Evolutionary conservation across 2,888 invertebrate species (phyloP), one percentile per base, ranked within the genome.

Genomic region (Volucella inflata): DNA sequence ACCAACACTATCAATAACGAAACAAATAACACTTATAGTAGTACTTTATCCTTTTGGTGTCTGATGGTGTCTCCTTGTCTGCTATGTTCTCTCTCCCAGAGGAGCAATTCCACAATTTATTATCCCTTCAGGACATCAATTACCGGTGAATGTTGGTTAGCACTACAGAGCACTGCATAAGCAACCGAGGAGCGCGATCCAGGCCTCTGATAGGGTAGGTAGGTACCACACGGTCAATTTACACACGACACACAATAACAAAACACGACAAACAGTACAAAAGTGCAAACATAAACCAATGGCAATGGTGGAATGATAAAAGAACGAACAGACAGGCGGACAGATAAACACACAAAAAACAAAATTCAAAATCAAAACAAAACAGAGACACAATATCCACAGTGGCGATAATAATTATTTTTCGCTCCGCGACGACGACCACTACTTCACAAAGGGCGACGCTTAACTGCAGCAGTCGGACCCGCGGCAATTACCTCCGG

Each of bases 401-500:
- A 71, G 64, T 0, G 16, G 50, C 40, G 51, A 68, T 57, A 68
- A 68, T 67, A 76, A 72, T 81, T 60, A 46, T 57, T 76, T 80
- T 46, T 72, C 81, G 51, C 21, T 85, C 65, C 85, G 85, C 85
- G 85, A 85, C 85, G 77, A 85, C 85, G 81, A 85, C 72, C 85
- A 81, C 67, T 44, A 80, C 81, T 81, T 72, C 60, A 64, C 81
- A 81, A 85, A 85, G 85, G 85, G 85, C 85, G 80, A 85, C 85
- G 85, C 76, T 81, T n/a, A 85, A 85, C 85, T 85, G 81, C 72
- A 81, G 85, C 80, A 57, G 46, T 77, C 71, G 77, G 81, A 85
- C 85, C 85, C 81, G 91, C 85, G 85, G 85, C 90, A 88, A 87
- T 88, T 89, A 89, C 90, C 91, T 91, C 89, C 89, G 89, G 90